phyloP scores from a whole-genome alignment of 2,113 vertebrate genomes.

The Planiliza haematocheilus region DNA sequence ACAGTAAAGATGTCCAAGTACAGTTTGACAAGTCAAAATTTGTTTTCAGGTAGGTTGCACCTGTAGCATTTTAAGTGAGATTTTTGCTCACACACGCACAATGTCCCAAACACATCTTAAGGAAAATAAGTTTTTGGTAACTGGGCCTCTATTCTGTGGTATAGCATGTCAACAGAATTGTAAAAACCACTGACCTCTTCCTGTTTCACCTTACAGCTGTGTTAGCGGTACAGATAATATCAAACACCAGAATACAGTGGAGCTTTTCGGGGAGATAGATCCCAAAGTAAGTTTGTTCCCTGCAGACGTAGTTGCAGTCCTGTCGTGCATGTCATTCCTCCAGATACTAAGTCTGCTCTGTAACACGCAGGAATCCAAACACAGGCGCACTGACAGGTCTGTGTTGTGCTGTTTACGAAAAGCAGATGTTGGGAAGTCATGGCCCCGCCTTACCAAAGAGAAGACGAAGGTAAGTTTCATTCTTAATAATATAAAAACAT shows the following conservation, averaged over 20 bases:
- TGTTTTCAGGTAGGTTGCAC: slow-evolving; percentile 89
- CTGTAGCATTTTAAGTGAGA: too few species aligned
- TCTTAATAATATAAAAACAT: background rate
- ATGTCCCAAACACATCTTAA: background rate
- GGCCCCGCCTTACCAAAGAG: slow-evolving; percentile 97
- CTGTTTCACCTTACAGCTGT: slow-evolving; percentile 85
- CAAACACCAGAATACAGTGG: slow-evolving; percentile 94
- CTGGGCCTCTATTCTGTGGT: background rate
- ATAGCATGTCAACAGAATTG: background rate
- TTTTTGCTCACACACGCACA: too few species aligned
- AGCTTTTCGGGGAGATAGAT: slow-evolving; percentile 95
- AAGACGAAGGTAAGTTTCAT: slow-evolving; percentile 87
- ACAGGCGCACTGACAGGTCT: slow-evolving; percentile 98
- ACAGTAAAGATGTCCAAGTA: slow-evolving; percentile 95
- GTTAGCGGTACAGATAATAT: slow-evolving; percentile 92
- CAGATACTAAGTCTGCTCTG: background rate
- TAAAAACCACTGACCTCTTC: background rate
- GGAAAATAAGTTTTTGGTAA: too few species aligned
- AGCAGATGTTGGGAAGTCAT: slow-evolving; percentile 92
- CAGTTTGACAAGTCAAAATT: slow-evolving; percentile 93
- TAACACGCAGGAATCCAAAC: slow-evolving; percentile 90
- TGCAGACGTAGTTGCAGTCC: background rate
- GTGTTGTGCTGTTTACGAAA: slow-evolving; percentile 98
- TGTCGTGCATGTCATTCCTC: background rate
- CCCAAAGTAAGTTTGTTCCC: slow-evolving; percentile 89